A percentile compares a stretch with the other conserved stretches of the same genome.
phyloP scores from a whole-genome alignment of 1,140 invertebrate genomes.

The Aporrectodea caliginosa region DNA sequence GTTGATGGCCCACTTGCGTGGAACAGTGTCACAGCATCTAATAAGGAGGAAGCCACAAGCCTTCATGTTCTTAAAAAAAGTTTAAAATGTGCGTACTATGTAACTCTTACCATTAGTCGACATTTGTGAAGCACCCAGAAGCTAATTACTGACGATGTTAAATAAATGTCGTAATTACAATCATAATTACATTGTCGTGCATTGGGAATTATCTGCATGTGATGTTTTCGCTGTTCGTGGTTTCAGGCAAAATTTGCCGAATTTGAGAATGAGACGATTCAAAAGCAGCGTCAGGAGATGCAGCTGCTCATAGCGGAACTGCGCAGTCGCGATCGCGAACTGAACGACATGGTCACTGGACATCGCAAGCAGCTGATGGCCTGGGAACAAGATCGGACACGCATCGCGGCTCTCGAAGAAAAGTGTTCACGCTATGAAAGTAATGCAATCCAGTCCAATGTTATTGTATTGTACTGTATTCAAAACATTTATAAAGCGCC shows the following conservation, averaged over 20 bases:
- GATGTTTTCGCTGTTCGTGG: not conserved
- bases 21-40: too few species aligned
- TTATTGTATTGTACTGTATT: not conserved
- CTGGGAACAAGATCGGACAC: constrained; percentile 48
- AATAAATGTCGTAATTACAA: too few species aligned
- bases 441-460: not conserved
- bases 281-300: constrained; percentile 47
- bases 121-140: too few species aligned
- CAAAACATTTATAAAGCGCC: too few species aligned
- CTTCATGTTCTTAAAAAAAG: too few species aligned
- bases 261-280: constrained; percentile 39
- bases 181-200: too few species aligned
- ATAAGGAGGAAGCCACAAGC: too few species aligned
- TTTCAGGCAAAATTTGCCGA: constrained; percentile 29
- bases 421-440: constrained; percentile 34
- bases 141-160: too few species aligned
- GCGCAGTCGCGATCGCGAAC: constrained; percentile 43
- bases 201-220: too few species aligned
- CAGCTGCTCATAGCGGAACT: constrained; percentile 46
- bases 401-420: constrained; percentile 37
- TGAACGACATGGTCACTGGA: constrained; percentile 45
- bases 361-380: constrained; percentile 46
- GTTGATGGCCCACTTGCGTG: too few species aligned
- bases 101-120: too few species aligned
- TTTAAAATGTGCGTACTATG: too few species aligned